These are phyloP conservation scores for Synaphobranchus kaupii DNA, from an alignment of 2,797 vertebrate species.

Conservation along the genomic window DNA sequence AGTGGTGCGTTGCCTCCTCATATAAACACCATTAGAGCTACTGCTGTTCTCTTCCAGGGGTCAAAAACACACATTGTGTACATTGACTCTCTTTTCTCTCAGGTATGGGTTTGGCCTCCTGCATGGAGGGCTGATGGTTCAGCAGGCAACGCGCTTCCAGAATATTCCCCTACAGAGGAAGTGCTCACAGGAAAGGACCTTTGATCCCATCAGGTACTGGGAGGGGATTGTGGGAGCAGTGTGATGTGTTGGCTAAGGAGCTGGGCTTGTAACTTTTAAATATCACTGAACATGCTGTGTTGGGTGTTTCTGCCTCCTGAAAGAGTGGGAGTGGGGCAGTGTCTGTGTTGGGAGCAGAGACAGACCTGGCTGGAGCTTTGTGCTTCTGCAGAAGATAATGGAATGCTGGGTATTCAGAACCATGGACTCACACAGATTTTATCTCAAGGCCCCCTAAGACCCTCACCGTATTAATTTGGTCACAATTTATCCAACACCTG, in stretches of 20 bases:
- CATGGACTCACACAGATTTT: too few species aligned
- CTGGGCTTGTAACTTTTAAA: background rate
- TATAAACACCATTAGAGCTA: conserved; percentile 62
- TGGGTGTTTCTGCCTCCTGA: background rate
- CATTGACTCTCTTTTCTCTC: conserved; percentile 30
- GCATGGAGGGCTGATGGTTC: conserved; percentile 66
- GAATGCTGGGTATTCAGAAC: background rate
- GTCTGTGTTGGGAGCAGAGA: background rate
- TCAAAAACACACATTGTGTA: conserved; percentile 18
- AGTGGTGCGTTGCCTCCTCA: conserved; percentile 60
- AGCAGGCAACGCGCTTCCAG: conserved; percentile 57
- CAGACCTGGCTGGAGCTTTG: background rate
- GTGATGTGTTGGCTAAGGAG: background rate
- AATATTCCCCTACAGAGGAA: conserved; percentile 49
- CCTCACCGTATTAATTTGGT: background rate
- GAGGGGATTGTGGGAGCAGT: background rate
- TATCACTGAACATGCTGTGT: conserved; percentile 4
- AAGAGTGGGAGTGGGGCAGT: background rate
- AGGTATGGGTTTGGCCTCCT: conserved; percentile 67
- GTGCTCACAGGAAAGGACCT: conserved; percentile 51
- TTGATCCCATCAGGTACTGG: conserved; percentile 54
- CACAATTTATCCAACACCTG: background rate
- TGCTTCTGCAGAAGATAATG: background rate
- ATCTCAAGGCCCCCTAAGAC: too few species aligned
- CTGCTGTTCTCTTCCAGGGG: conserved; percentile 37